These are phyloP conservation scores for Sphecodes monilicornis DNA, from an alignment of 2,888 invertebrate genomes.

Conservation along the genomic window DNA sequence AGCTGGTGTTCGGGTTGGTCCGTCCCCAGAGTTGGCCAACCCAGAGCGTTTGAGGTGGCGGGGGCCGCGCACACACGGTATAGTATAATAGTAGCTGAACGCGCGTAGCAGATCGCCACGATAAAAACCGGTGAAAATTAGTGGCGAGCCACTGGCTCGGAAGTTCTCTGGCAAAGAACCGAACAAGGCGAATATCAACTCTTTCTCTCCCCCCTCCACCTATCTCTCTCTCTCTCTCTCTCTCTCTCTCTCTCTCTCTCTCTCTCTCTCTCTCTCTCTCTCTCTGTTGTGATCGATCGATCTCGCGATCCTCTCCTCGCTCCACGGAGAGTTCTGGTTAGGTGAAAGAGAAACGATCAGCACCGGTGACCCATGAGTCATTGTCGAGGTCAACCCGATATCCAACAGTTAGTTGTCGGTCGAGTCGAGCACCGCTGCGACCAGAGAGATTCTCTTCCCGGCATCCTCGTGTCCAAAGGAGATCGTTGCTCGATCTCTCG, in stretches of 20 bases:
- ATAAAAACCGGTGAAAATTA: constrained; percentile 2
- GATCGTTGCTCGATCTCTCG: neutral
- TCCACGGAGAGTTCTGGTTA: constrained; percentile 22
- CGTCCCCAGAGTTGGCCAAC: neutral
- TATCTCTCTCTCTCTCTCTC: no score
- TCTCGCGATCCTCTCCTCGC: neutral
- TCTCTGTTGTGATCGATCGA: neutral
- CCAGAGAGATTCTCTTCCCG: neutral
- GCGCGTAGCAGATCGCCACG: constrained; percentile 1
- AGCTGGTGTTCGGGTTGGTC: neutral
- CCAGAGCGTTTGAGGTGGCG: neutral
- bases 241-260: no score
- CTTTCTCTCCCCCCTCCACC: neutral
- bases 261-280: neutral
- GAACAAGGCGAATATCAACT: neutral
- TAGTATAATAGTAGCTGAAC: neutral
- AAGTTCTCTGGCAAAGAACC: neutral
- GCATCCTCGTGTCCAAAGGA: neutral
- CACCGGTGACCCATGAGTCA: constrained; percentile 65
- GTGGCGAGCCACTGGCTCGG: constrained; percentile 12
- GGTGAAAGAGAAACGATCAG: constrained; percentile 60
- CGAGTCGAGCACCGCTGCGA: constrained; percentile 25
- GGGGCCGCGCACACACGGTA: neutral
- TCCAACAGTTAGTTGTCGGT: constrained; percentile 46
- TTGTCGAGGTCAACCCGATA: constrained; percentile 72